These are phyloP conservation scores for Danio aesculapii DNA, from an alignment of 2,797 vertebrate genomes.

Conservation along the genomic window DNA sequence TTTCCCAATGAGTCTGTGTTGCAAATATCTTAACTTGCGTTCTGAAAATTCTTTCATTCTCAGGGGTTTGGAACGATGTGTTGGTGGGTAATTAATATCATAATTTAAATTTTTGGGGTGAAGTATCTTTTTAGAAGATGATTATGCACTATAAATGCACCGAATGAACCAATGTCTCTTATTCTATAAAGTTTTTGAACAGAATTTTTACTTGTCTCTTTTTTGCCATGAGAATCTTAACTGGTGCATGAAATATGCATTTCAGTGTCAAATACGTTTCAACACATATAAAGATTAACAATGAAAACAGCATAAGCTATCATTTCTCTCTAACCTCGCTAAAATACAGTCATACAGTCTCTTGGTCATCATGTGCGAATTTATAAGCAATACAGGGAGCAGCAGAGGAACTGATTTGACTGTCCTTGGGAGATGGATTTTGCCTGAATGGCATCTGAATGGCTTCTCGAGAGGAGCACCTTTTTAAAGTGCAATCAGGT, in stretches of 20 bases:
- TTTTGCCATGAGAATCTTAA: not conserved
- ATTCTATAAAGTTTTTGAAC: no score
- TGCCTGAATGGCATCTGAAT: conserved; percentile 22
- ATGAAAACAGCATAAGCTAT: not conserved
- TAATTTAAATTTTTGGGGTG: not conserved
- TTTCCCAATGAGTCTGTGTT: no score
- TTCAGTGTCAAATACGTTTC: not conserved
- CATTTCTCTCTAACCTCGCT: not conserved
- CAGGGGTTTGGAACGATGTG: not conserved
- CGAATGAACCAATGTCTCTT: no score
- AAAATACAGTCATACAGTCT: not conserved
- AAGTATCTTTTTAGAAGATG: no score
- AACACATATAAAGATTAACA: not conserved
- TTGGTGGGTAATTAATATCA: no score
- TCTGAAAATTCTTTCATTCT: no score
- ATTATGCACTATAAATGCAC: no score
- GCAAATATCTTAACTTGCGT: no score
- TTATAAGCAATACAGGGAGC: not conserved
- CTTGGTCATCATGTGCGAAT: not conserved
- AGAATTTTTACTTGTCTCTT: not conserved
- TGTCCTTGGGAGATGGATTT: conserved; percentile 44
- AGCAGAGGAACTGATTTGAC: conserved; percentile 32
- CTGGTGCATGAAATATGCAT: not conserved
- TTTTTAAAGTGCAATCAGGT: conserved; percentile 49
- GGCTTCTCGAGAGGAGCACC: conserved; percentile 25